phyloP scores from a whole-genome alignment of 2,888 invertebrate species.

The Drosophila fulvimacula region DNA sequence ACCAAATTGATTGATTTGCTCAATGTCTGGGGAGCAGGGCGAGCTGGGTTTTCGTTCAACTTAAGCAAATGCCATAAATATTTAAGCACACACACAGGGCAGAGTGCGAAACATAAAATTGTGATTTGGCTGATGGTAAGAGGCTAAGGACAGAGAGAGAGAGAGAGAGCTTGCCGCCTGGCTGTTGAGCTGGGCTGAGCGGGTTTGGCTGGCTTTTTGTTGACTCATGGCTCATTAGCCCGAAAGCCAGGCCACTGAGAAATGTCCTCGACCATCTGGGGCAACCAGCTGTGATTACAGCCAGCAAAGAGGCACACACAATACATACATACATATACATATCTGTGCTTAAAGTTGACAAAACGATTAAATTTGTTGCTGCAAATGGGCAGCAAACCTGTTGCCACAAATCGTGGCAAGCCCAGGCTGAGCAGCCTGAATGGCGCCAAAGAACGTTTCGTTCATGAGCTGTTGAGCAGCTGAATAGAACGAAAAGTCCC shows the following conservation, averaged over 20 bases:
- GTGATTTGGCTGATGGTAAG: conserved; percentile 31
- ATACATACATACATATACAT: background rate
- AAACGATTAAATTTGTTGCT: conserved; percentile 12
- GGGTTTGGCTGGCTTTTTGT: conserved; percentile 18
- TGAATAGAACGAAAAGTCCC: background rate
- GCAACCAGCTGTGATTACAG: conserved; percentile 17
- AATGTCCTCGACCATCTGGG: conserved; percentile 16
- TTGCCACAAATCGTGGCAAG: conserved; percentile 6
- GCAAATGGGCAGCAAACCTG: conserved; percentile 14
- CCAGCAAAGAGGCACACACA: conserved; percentile 3
- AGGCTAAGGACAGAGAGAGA: background rate
- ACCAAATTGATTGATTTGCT: conserved; percentile 47
- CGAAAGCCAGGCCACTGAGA: conserved; percentile 14
- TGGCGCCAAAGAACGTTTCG: background rate
- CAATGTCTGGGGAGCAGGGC: conserved; percentile 12
- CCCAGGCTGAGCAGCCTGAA: background rate
- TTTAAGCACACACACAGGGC: conserved; percentile 44
- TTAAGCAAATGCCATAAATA: conserved; percentile 62
- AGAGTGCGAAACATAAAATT: conserved; percentile 31
- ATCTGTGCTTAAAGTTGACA: conserved; percentile 21
- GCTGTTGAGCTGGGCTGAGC: conserved; percentile 1
- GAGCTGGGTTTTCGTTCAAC: conserved; percentile 29
- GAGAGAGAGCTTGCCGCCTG: background rate
- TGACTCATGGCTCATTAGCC: conserved; percentile 63
- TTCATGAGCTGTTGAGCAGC: background rate